Evolutionary conservation across 2,797 vertebrate genomes (phyloP), one percentile per base, ranked within the genome.

Genomic region (Phoeniculus purpureus): DNA sequence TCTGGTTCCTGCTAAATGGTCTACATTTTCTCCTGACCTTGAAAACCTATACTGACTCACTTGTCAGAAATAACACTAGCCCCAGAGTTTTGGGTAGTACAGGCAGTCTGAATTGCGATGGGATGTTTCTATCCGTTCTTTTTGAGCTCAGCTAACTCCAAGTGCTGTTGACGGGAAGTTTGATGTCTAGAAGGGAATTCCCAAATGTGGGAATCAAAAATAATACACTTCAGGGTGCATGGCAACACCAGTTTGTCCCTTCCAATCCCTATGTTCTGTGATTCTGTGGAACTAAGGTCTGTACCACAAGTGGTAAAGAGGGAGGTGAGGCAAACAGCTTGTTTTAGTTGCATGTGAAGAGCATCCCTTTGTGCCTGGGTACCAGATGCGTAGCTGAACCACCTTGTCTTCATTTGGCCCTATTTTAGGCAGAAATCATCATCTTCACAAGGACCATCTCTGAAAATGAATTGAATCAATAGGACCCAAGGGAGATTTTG

Each of bases 321-420:
- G 18, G 54, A 60, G 37, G 17, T 67, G 71, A 81, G 1, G 7
- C 61, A 25, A 54, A 31, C 12, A 72, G 43, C 17, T 74, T 16
- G 1, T 23, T 45, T 82, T 9, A 34, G 16, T 23, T 85, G 7
- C 12, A 2, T 26, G 23, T 13, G 37, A 74, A 34, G 26, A 73
- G 4, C 47, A 43, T 71, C 27, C n/a, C 22, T 56, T 2, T 3
- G 31, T 19, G 37, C 17, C 25, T 79, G 47, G 11, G 4, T 55
- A 27, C 31, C 56, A 67, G 32, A 29, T 6, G 9, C 1, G 1
- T 3, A 13, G 15, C 37, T 81, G 34, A 59, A 48, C 31, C 6
- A n/a, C n/a, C 0, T 0, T 52, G 11, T n/a, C 52, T 73, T 72
- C 47, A 22, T 34, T 77, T 76, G 27, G 6, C 17, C 20, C 9